phyloP scores from a whole-genome alignment of 2,797 vertebrate species.

The Aotus griseimembra region DNA sequence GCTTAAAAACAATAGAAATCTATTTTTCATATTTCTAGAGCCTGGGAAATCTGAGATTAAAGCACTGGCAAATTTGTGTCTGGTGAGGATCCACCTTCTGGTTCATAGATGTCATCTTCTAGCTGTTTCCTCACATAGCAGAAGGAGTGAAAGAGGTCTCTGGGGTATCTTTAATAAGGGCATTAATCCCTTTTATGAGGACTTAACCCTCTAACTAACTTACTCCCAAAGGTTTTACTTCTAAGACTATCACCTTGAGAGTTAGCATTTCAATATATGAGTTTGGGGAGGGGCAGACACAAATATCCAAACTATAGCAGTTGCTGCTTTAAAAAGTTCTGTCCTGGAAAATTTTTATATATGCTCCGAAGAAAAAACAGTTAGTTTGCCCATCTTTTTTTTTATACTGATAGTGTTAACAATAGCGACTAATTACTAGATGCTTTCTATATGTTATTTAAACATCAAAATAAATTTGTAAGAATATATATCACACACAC shows the following conservation, averaged over 20 bases:
- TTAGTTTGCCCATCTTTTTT: neutral
- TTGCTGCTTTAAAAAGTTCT: neutral
- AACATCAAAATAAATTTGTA: neutral
- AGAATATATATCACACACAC: neutral
- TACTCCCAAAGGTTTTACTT: neutral
- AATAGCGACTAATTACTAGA: neutral
- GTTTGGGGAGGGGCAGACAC: neutral
- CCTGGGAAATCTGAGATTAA: neutral
- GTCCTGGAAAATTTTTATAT: neutral
- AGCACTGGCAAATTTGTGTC: neutral
- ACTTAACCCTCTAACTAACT: neutral
- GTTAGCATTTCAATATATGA: neutral
- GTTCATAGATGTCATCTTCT: neutral
- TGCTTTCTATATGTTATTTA: neutral
- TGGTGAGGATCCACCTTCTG: neutral
- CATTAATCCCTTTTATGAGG: too few relatives aligned
- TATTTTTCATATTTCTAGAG: neutral
- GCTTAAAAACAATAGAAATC: neutral
- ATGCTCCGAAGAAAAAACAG: neutral
- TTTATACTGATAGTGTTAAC: neutral
- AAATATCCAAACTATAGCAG: neutral
- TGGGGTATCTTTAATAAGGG: neutral
- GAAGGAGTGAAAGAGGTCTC: neutral
- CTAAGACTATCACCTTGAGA: neutral
- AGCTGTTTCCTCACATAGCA: neutral